Conservation (phyloP, 2,113 vertebrate genomes). For the Leucosticte australis region DNA sequence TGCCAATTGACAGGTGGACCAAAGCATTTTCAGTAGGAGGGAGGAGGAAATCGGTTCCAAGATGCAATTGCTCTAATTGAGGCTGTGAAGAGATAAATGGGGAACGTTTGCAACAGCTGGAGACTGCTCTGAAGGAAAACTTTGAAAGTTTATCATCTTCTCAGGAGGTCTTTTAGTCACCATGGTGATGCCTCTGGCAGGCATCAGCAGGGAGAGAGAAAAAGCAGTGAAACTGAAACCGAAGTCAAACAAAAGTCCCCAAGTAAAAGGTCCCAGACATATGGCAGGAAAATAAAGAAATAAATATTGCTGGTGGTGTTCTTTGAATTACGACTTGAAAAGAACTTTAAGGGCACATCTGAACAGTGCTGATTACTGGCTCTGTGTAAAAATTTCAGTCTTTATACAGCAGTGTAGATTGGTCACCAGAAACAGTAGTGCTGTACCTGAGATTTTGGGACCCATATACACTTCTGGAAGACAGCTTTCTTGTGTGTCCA, state of each 20-base stretch:
- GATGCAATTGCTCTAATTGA: conserved; percentile 72
- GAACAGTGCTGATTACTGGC: background rate
- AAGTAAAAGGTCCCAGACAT: background rate
- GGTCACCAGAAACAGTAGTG: background rate
- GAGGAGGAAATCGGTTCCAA: conserved; percentile 62
- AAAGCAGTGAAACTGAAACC: background rate
- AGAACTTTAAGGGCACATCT: background rate
- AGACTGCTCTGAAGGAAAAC: conserved; percentile 58
- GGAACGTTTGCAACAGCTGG: conserved; percentile 65
- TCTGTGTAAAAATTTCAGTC: background rate
- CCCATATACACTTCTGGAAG: background rate
- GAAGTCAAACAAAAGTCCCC: background rate
- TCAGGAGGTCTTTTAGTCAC: conserved; percentile 63
- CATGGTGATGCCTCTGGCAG: conserved; percentile 54
- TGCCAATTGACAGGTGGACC: conserved; percentile 77
- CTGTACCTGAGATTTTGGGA: background rate
- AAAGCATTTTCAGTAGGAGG: conserved; percentile 62
- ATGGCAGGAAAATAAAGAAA: background rate
- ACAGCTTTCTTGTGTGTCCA: background rate
- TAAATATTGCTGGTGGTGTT: background rate
- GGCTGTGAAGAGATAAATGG: conserved; percentile 65
- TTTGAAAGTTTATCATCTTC: conserved; percentile 65
- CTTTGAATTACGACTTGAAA: background rate
- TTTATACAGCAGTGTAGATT: background rate
- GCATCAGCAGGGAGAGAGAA: background rate